Evolutionary conservation across 2,113 vertebrate genomes (phyloP), one percentile per base, ranked within the genome.

Genomic region (Plectropomus leopardus): DNA sequence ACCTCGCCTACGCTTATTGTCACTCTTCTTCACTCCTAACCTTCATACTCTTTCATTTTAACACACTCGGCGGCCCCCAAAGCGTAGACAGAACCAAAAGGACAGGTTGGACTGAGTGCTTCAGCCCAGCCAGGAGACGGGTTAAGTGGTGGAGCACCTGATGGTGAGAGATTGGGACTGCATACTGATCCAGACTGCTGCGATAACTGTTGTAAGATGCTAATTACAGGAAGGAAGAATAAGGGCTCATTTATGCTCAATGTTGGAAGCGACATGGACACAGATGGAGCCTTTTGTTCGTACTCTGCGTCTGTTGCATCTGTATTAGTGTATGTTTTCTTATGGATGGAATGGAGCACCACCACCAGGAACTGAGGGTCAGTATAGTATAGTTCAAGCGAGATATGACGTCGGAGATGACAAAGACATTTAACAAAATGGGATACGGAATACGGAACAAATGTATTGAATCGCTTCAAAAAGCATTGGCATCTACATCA

Each of bases 151-250:
- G 45, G 63, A 77, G 73, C 69, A 68, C 42, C 32, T 68, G 63
- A 47, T 69, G 64, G 78, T 68, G 24, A 28, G 67, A 79, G 78
- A 68, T 76, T 72, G 80, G 70, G 55, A n/a, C 55, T 86, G 90
- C 88, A 89, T 88, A 79, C 84, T 86, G 81, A 93, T 84, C 83
- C 55, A 44, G 71, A 77, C 87, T 87, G 82, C 84, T 83, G 76
- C 85, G 77, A 32, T 75, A 19, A 61, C 58, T 59, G 23, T 42
- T 68, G 40, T 67, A 60, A 77, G 67, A 72, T 69, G 66, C 84
- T 88, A 84, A 70, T 89, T 61, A 73, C 51, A 72, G 53, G 51
- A 68, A 65, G 70, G 36, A 2, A 65, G 14, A 78, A 63, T n/a
- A 0, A 23, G 21, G 61, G 73, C 32, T 32, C 32, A 32, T 32